phyloP scores from a whole-genome alignment of 2,797 vertebrate species.

The Parauchenoglanis punctatus region DNA sequence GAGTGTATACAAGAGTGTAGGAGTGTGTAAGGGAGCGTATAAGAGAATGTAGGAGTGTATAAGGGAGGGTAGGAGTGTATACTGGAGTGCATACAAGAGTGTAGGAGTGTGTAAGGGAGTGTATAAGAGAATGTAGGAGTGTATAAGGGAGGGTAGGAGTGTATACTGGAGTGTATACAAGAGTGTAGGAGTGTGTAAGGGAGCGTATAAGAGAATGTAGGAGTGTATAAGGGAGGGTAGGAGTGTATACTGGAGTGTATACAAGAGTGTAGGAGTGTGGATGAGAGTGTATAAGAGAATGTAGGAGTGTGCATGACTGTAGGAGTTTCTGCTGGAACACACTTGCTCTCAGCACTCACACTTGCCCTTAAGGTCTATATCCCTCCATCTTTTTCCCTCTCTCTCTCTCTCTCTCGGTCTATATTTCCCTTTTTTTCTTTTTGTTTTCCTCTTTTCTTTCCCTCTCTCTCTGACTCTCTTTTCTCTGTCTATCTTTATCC shows the following conservation, averaged over 20 bases:
- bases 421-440: slow-evolving; percentile 25
- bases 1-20: neutral
- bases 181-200: neutral
- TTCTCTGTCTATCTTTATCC: too few species aligned
- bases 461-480: neutral
- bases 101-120: neutral
- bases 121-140: neutral
- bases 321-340: neutral
- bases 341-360: neutral
- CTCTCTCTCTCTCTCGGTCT: slow-evolving; percentile 27
- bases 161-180: neutral
- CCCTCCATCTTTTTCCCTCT: neutral
- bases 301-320: neutral
- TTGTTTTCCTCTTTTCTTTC: neutral
- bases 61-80: neutral
- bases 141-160: neutral
- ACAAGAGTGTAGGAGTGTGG: neutral
- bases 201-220: too few species aligned
- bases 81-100: neutral
- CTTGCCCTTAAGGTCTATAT: neutral
- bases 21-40: neutral
- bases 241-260: neutral
- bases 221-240: neutral
- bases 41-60: neutral
- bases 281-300: neutral